Evolutionary conservation across 2,113 vertebrate genomes (phyloP).

Genomic region (Pandion haliaetus): DNA sequence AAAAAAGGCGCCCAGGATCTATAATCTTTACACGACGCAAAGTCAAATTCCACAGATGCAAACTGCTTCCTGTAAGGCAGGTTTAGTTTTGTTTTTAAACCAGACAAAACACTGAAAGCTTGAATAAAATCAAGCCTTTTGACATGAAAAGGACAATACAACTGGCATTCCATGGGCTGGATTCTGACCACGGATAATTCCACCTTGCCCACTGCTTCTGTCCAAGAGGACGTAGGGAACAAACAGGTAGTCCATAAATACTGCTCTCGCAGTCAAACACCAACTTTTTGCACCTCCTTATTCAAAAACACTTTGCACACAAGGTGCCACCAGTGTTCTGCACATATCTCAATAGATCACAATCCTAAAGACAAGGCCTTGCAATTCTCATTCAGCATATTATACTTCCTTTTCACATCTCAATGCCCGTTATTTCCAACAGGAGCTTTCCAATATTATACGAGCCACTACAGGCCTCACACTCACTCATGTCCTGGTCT

Average conservation of each 20-base stretch:
- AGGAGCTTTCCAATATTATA: background rate
- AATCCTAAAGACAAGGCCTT: background rate
- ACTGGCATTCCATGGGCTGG: background rate
- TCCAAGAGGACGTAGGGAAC: background rate
- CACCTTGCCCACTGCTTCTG: background rate
- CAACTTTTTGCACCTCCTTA: background rate
- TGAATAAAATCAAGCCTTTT: background rate
- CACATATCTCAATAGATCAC: background rate
- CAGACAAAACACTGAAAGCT: background rate
- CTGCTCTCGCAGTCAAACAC: background rate
- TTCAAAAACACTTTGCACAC: background rate
- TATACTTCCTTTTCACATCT: background rate
- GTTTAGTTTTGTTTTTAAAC: background rate
- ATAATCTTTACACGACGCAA: background rate
- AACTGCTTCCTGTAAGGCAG: background rate
- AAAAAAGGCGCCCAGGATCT: background rate
- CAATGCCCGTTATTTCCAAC: background rate
- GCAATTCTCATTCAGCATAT: background rate
- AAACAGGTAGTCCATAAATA: fast-evolving
- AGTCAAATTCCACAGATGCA: background rate
- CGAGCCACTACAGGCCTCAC: background rate
- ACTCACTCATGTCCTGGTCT: background rate
- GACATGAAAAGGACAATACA: background rate
- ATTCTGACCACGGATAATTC: background rate
- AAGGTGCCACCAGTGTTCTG: background rate